Evolutionary conservation across 2,113 vertebrate species (phyloP), one percentile per base, ranked within the genome.

Genomic region (Caloenas nicobarica): DNA sequence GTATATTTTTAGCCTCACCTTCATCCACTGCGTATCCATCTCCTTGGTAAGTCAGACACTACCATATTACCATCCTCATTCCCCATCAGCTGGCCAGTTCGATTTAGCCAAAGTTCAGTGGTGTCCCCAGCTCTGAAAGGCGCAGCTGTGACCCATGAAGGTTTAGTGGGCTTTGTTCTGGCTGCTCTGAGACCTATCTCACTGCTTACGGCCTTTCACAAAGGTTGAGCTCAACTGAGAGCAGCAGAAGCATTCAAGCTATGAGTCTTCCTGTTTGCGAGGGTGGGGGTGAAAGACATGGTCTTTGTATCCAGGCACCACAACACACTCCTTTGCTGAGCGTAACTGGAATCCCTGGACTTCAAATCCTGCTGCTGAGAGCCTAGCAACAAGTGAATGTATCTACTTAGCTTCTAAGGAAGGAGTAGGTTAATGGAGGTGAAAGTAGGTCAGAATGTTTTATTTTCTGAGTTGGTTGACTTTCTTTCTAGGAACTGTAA

Each of bases 401-500:
- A 83, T 48, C 92, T 78, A 9, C 61, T 69, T 71, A 76, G 88
- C 83, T 94, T 94, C 93, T 90, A 93, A 85, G 85, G 80, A 94
- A 94, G 34, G 72, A 77, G 46, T 73, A 86, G 61, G 83, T 82
- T 94, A 81, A 70, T 89, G 90, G 71, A 77, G 36, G 60, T 90
- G 60, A 84, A 96, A 87, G 81, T 79, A 80, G 62, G 91, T 87
- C 80, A 93, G 82, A 90, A 78, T 88, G 79, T 68, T 95, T 86
- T 94, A 60, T 95, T 95, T 94, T 94, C 87, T 31, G 40, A 73
- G 60, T 95, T 95, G 77, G 74, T 56, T 90, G 38, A 26, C 34
- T 72, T 89, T 95, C 90, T 88, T 94, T 95, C 90, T 88, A 93
- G 90, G 93, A 94, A 95, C 26, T 36, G 64, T 81, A 89, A 66